Evolutionary conservation across 1,140 invertebrate species (phyloP), one percentile per base, ranked within the genome.

Genomic region (Calycopis cecrops): DNA sequence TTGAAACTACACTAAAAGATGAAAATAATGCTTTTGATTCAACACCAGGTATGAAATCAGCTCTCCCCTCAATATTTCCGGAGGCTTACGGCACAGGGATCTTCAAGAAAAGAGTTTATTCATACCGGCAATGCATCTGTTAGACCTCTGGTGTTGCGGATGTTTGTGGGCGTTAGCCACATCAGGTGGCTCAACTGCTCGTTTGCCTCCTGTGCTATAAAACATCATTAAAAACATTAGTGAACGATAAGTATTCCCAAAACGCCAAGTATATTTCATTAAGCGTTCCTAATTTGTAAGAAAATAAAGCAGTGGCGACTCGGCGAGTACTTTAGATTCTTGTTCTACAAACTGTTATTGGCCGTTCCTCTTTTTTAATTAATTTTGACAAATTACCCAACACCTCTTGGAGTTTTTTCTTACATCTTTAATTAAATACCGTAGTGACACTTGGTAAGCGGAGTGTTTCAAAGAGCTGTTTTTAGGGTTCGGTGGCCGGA

Each of bases 351-450:
- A 69, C 67, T 63, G 68, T 79, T 82, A 81, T 81, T 84, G 73
- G 72, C 72, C 67, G 73, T 73, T 77, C 72, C 59, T 35, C 50
- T 73, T 86, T 84, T 84, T 86, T 86, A 85, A 86, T 86, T 86
- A 86, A 84, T 82, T 84, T 86, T 86, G 81, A 86, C 79, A 86
- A 86, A 86, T 84, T 83, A 84, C 76, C 83, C 71, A 74, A 82
- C 76, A 73, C 80, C 76, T 79, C 83, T 76, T 80, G 78, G 80
- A 82, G 77, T 72, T 72, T 73, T 78, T 73, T 78, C 65, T 64
- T 64, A 73, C 75, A 75, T 73, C 63, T 84, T 84, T 84, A 86
- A 86, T 86, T 86, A 86, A 86, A 86, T 83, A 78, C 79, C 84
- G 75, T 65, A 86, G 83, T 86, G 80, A 73, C 83, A 84, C 79